Conservation (phyloP, 2,113 vertebrate genomes). For the Willisornis vidua region DNA sequence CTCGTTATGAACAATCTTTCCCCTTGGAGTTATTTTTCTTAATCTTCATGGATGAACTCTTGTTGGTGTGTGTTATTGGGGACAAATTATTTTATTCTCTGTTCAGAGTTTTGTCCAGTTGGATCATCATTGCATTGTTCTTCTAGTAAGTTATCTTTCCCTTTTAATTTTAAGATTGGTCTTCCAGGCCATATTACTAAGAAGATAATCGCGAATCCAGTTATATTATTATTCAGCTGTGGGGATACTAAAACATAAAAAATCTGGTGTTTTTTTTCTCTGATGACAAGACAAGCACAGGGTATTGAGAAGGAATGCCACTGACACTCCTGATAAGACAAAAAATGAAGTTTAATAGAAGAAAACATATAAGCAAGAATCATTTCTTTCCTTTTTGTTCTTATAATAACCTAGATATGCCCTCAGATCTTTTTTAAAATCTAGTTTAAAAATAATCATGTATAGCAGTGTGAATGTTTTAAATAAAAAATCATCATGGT, state of each 20-base stretch:
- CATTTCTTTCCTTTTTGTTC: background rate
- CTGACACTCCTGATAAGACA: background rate
- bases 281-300: background rate
- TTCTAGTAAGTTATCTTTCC: background rate
- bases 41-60: background rate
- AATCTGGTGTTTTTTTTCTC: background rate
- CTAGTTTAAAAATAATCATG: background rate
- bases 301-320: background rate
- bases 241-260: background rate
- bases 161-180: background rate
- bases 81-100: background rate
- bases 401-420: background rate
- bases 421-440: background rate
- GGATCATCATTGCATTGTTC: background rate
- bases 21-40: background rate
- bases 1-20: background rate
- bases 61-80: background rate
- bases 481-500: background rate
- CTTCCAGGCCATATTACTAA: background rate
- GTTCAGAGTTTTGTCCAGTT: background rate
- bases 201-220: background rate
- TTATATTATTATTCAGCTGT: background rate
- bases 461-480: background rate
- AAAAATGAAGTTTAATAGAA: background rate
- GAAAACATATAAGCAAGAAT: background rate